Base-by-base conservation (phyloP, 2,113 vertebrate species). In the Corythaixoides concolor region DNA sequence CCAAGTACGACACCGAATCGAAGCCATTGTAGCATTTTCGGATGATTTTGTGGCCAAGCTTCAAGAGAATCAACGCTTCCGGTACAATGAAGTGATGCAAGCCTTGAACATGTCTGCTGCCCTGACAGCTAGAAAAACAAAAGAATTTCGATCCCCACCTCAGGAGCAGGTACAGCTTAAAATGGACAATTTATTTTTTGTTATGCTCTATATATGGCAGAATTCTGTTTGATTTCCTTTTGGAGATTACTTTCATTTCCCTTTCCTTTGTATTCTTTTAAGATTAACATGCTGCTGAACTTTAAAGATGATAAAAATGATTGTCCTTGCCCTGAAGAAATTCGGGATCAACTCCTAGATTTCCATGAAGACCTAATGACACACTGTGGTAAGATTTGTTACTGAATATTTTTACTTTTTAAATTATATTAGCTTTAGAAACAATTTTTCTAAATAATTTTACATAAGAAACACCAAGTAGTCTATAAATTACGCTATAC, bases 31-130 rank as follows among this genome's bases (percentile, higher is more conserved):
- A 33, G 99, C 99, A 53, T 99, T 99, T 97, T 99, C 99, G 0
- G 99, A 99, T 62, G 99, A 99, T 97, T 99, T 99, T 72, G 99
- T 99, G 47, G 99, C 99, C 9, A 99, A 98, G 93, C 99, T 99
- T 72, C 99, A 99, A 93, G 99, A 99, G 37, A 99, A 99, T 96
- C 99, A 99, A 5, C 98, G 99, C 13, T 99, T 99, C 95, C 98
- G 99, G 22, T 99, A 99, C 94, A 99, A 99, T 8, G 99, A 99
- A 94, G 99, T 99, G 52, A 99, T 99, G 99, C 99, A 99, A 90
- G 99, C 99, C 20, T 98, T 99, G 88, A 99, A 99, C 97, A 99
- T 99, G 99, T 99, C 99, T 3, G 99, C 99, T 9, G 99, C 99
- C 4, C 98, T 99, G 41, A 99, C 99, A 2, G 99, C 99, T 63